These are phyloP conservation scores for Thereva unica DNA, from an alignment of 2,888 invertebrate species.

Conservation along the genomic window DNA sequence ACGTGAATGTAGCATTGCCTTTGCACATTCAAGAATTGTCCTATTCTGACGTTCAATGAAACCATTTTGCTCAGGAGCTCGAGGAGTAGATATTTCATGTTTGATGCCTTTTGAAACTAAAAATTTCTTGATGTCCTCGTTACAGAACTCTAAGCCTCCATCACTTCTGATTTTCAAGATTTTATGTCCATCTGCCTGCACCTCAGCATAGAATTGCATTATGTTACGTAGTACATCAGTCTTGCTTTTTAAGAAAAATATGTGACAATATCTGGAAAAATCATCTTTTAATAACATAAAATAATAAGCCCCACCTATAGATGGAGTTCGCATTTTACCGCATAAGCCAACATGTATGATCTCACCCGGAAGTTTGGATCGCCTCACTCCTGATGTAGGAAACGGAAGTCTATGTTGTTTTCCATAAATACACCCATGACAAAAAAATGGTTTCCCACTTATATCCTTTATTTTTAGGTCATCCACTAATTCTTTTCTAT, in stretches of 20 bases:
- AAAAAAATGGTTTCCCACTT: too few species aligned
- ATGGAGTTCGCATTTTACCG: constrained; percentile 36
- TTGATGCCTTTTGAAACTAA: constrained; percentile 35
- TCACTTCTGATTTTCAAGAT: constrained; percentile 40
- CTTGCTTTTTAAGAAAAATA: constrained; percentile 41
- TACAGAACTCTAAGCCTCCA: constrained; percentile 39
- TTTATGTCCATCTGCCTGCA: constrained; percentile 37
- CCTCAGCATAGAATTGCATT: constrained; percentile 38
- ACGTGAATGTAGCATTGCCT: constrained; percentile 31
- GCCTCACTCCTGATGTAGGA: too few species aligned
- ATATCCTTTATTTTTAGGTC: too few species aligned
- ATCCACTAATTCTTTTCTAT: too few species aligned
- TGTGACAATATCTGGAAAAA: constrained; percentile 38
- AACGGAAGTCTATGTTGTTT: too few species aligned
- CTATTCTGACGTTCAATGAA: constrained; percentile 36
- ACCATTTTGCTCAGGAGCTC: constrained; percentile 39
- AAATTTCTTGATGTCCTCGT: constrained; percentile 31
- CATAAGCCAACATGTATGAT: constrained; percentile 41
- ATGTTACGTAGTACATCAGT: too few species aligned
- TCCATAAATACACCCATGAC: too few species aligned
- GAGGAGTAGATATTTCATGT: constrained; percentile 38
- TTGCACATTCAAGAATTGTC: constrained; percentile 35
- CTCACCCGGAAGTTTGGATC: too few species aligned
- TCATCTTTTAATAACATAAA: constrained; percentile 40
- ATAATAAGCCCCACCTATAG: constrained; percentile 40